Evolutionary conservation across 2,888 invertebrate genomes (phyloP).

Genomic region (Ormyrus labotus): DNA sequence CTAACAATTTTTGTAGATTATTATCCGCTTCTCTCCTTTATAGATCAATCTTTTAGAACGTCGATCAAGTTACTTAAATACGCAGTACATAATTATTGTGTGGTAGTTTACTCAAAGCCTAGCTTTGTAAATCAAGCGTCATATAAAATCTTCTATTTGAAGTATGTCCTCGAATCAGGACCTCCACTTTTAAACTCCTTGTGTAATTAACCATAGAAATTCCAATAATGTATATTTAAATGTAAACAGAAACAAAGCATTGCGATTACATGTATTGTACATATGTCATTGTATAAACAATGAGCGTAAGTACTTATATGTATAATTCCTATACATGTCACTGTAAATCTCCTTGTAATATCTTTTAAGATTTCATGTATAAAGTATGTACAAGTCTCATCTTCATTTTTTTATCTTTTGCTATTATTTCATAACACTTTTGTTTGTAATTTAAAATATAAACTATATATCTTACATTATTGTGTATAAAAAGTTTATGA

Average conservation of each 20-base stretch:
- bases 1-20: conserved; percentile 23
- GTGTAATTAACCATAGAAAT: conserved; percentile 17
- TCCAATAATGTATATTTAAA: conserved; percentile 17
- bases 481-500: conserved; percentile 38
- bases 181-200: conserved; percentile 19
- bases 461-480: conserved; percentile 23
- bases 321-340: conserved; percentile 4
- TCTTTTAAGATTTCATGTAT: conserved; percentile 37
- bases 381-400: conserved; percentile 44
- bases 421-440: conserved; percentile 34
- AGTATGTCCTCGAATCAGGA: neutral
- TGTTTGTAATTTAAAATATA: conserved; percentile 39
- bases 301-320: neutral
- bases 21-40: conserved; percentile 17
- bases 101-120: neutral
- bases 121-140: conserved; percentile 20
- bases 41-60: neutral
- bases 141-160: neutral
- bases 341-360: conserved; percentile 39
- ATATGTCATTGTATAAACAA: conserved; percentile 22
- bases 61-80: conserved; percentile 3
- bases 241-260: neutral
- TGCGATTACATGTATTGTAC: conserved; percentile 23
- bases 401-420: conserved; percentile 34
- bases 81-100: conserved; percentile 6